A percentile compares a stretch with the other conserved stretches of the same genome.
These are phyloP conservation scores for Eilema caniola DNA, from an alignment of 2,888 invertebrate species.

Conservation along the genomic window DNA sequence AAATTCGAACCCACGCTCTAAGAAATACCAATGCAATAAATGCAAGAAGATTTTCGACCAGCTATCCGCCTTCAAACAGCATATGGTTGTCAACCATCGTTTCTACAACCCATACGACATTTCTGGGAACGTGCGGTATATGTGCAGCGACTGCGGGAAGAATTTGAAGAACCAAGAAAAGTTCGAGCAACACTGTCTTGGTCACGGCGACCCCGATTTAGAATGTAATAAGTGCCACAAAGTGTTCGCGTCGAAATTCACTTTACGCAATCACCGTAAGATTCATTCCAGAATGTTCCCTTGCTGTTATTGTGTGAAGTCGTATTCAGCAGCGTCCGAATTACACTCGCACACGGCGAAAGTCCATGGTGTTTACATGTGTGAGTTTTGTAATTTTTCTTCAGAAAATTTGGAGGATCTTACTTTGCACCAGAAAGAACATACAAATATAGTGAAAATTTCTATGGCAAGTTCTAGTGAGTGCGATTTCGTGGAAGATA, in stretches of 20 bases:
- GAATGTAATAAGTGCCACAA: slow-evolving; percentile 80
- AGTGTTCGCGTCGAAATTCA: slow-evolving; percentile 80
- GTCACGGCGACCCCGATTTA: slow-evolving; percentile 79
- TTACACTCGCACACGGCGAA: slow-evolving; percentile 65
- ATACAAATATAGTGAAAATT: slow-evolving; percentile 28
- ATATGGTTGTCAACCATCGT: slow-evolving; percentile 66
- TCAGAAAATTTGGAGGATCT: slow-evolving; percentile 55
- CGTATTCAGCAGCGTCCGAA: slow-evolving; percentile 59
- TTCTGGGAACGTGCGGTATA: slow-evolving; percentile 55
- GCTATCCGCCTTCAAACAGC: slow-evolving; percentile 70
- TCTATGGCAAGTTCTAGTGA: slow-evolving; percentile 43
- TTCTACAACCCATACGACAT: slow-evolving; percentile 37
- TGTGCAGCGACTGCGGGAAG: slow-evolving; percentile 75
- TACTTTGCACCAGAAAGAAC: slow-evolving; percentile 53
- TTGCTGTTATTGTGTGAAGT: slow-evolving; percentile 68
- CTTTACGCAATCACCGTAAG: slow-evolving; percentile 74
- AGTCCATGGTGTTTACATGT: slow-evolving; percentile 64
- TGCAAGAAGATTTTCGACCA: slow-evolving; percentile 78
- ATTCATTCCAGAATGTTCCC: slow-evolving; percentile 71
- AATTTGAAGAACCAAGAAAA: slow-evolving; percentile 71
- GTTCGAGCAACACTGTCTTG: slow-evolving; percentile 72
- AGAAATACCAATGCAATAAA: slow-evolving; percentile 79
- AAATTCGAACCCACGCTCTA: slow-evolving; percentile 54
- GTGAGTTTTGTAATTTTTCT: slow-evolving; percentile 62
- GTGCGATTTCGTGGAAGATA: slow-evolving; percentile 52